Evolutionary conservation across 2,797 vertebrate genomes (phyloP).

Genomic region (Periophthalmus magnuspinnatus): DNA sequence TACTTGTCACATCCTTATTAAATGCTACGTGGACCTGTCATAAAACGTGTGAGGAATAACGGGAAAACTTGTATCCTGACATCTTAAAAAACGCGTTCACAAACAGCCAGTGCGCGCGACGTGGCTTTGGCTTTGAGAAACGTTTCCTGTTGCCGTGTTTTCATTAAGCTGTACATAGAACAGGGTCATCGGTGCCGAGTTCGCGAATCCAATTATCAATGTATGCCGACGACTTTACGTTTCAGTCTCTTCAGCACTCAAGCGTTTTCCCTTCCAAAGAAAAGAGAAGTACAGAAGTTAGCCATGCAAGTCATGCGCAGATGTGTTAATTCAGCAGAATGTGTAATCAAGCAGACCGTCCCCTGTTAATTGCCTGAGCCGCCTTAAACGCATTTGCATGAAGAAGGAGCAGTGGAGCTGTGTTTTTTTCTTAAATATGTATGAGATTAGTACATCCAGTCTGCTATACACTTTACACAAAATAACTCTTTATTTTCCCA

Average conservation of each 20-base stretch:
- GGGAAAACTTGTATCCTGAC: background rate
- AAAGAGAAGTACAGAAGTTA: slow-evolving; percentile 4
- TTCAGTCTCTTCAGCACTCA: background rate
- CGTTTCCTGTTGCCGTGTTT: background rate
- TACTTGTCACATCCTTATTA: slow-evolving; percentile 4
- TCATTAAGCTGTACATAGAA: background rate
- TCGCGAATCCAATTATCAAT: background rate
- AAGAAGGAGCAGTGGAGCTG: slow-evolving; percentile 24
- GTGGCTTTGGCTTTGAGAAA: background rate
- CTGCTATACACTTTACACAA: slow-evolving; percentile 25
- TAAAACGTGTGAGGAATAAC: background rate
- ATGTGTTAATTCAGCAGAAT: slow-evolving; percentile 49
- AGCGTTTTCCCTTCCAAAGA: slow-evolving; percentile 7
- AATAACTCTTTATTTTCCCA: too few species aligned
- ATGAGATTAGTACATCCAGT: slow-evolving; percentile 35
- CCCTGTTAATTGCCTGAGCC: slow-evolving; percentile 51
- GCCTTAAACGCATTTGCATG: slow-evolving; percentile 44
- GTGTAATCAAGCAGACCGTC: slow-evolving; percentile 53
- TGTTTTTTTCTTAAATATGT: slow-evolving; percentile 47
- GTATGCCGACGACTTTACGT: background rate
- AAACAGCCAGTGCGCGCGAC: background rate
- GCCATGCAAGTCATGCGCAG: slow-evolving; percentile 25
- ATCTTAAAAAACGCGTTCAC: background rate
- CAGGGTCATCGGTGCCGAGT: background rate
- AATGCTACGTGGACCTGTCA: background rate